Conservation (phyloP, 2,888 invertebrate species). For the Synergus umbraculus region DNA sequence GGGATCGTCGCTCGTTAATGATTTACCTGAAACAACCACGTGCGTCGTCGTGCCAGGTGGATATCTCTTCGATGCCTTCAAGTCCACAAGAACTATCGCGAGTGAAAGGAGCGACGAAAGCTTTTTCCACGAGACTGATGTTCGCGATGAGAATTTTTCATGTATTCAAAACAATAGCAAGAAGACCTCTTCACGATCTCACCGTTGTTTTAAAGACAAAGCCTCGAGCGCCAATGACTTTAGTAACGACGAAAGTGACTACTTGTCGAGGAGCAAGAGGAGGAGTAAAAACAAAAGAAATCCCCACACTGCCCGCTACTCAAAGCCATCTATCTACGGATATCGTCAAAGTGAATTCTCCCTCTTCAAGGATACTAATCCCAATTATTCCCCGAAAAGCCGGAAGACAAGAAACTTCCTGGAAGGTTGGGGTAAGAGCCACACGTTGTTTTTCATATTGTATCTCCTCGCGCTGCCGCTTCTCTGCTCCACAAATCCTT, state of each 20-base stretch:
- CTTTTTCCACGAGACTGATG: constrained; percentile 43
- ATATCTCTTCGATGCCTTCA: constrained; percentile 25
- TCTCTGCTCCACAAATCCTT: constrained; percentile 65
- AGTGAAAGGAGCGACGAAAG: constrained; percentile 33
- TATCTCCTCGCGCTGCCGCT: constrained; percentile 71
- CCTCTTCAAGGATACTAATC: constrained; percentile 6
- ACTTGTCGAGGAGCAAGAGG: constrained; percentile 15
- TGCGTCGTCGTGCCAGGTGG: constrained; percentile 38
- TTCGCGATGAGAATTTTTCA: constrained; percentile 34
- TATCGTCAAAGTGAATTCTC: constrained; percentile 22
- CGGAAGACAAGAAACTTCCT: neutral
- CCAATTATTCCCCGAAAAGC: neutral
- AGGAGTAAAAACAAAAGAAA: constrained; percentile 33
- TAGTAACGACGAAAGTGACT: constrained; percentile 20
- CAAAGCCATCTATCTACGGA: constrained; percentile 42
- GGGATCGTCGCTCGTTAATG: neutral
- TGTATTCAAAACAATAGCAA: constrained; percentile 28
- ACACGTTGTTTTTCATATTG: constrained; percentile 65
- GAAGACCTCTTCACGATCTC: constrained; percentile 14
- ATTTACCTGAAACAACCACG: constrained; percentile 40
- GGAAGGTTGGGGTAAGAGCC: constrained; percentile 43
- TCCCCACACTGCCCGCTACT: constrained; percentile 62
- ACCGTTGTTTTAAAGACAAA: constrained; percentile 34
- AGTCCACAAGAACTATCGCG: constrained; percentile 21
- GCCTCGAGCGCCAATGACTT: constrained; percentile 40